Conservation (phyloP, 2,797 vertebrate species). For the Sylvia borin region DNA sequence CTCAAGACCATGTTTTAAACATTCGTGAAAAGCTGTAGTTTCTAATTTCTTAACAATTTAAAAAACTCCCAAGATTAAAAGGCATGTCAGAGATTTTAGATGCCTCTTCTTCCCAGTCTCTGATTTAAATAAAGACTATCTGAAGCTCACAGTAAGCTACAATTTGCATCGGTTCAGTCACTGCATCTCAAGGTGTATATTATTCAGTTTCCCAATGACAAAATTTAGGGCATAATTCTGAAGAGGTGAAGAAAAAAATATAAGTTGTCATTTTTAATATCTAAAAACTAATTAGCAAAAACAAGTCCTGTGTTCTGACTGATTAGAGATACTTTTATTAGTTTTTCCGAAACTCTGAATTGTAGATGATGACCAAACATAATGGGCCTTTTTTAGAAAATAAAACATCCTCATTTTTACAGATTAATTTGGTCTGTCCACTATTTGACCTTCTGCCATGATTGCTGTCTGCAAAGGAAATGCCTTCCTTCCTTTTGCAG, state of each 20-base stretch:
- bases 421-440: constrained; percentile 66
- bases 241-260: neutral
- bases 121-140: neutral
- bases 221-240: neutral
- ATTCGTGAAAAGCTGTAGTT: neutral
- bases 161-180: neutral
- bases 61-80: neutral
- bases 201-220: neutral
- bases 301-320: neutral
- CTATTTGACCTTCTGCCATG: constrained; percentile 74
- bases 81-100: neutral
- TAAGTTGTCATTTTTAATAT: neutral
- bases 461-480: constrained; percentile 75
- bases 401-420: constrained; percentile 38
- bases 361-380: neutral
- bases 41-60: neutral
- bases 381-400: neutral
- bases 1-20: neutral
- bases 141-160: neutral
- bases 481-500: constrained; percentile 71
- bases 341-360: neutral
- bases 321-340: neutral
- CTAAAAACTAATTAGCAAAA: neutral
- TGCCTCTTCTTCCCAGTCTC: neutral
- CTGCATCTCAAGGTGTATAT: neutral